Conservation (phyloP, 53 echinoderm and acorn worm species). For the Patiria pectinifera region DNA sequence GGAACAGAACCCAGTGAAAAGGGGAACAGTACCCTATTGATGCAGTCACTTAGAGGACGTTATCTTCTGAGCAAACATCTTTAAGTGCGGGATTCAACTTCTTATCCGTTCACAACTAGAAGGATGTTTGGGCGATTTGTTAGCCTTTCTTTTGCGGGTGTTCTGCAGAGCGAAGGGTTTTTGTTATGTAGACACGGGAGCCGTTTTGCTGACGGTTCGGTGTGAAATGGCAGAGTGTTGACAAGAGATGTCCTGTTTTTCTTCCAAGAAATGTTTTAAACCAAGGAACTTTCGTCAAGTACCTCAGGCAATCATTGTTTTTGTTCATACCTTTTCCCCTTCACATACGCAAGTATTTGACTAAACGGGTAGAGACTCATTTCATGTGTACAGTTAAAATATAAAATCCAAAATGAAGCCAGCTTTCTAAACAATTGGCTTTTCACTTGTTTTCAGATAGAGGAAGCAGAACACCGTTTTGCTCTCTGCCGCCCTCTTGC, state of each 20-base stretch:
- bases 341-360: too few species aligned
- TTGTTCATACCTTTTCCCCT: too few species aligned
- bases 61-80: conserved; percentile 29
- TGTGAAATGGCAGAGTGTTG: too few species aligned
- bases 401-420: too few species aligned
- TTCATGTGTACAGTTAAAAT: too few species aligned
- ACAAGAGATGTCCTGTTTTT: too few species aligned
- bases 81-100: background rate
- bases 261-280: too few species aligned
- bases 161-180: background rate
- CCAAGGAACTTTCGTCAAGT: too few species aligned
- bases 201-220: background rate
- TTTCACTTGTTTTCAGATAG: conserved; percentile 2
- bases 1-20: background rate
- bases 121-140: background rate
- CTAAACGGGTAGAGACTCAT: too few species aligned
- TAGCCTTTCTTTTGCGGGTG: background rate
- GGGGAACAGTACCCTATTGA: conserved; percentile 14
- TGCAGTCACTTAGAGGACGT: conserved; percentile 24
- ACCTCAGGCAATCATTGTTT: too few species aligned
- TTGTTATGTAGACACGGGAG: background rate
- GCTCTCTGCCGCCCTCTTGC: conserved; percentile 38
- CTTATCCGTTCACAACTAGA: background rate
- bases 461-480: background rate
- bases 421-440: background rate